These are phyloP conservation scores for Gobio occitaniae DNA, from an alignment of 2,797 vertebrate species.

Conservation along the genomic window DNA sequence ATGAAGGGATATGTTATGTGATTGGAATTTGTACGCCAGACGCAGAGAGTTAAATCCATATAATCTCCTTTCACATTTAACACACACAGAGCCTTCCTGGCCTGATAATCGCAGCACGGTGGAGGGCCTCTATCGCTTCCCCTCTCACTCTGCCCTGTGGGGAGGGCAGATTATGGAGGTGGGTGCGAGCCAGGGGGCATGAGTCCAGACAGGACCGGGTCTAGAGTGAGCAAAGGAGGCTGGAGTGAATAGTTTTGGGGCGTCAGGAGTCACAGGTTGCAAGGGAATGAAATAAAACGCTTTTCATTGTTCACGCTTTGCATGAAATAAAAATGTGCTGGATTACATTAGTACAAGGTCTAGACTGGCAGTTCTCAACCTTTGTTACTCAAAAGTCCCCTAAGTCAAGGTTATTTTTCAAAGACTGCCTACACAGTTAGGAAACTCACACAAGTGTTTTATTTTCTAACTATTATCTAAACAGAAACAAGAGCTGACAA, in stretches of 20 bases:
- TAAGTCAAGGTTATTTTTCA: conserved; percentile 1
- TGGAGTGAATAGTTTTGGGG: neutral
- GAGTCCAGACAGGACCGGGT: conserved; percentile 30
- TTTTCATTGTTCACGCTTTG: neutral
- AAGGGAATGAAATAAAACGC: neutral
- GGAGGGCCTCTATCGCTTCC: conserved; percentile 74
- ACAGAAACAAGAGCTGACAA: neutral
- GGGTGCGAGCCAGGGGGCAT: conserved; percentile 12
- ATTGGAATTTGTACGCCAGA: conserved; percentile 89
- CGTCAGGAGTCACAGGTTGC: conserved; percentile 11
- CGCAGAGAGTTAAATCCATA: conserved; percentile 88
- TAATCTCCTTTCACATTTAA: conserved; percentile 94
- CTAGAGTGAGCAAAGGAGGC: neutral
- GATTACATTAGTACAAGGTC: conserved; percentile 11
- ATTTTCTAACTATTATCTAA: neutral
- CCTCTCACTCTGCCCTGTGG: conserved; percentile 36
- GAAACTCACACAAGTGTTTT: neutral
- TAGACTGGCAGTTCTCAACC: neutral
- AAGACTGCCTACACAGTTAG: neutral
- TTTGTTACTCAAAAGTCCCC: neutral
- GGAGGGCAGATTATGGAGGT: conserved; percentile 53
- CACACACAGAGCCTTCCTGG: conserved; percentile 80
- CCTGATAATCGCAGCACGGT: conserved; percentile 82
- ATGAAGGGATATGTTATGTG: conserved; percentile 82
- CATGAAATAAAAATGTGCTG: conserved; percentile 22